phyloP scores from a whole-genome alignment of 2,888 invertebrate genomes.

The Agelastica alni region DNA sequence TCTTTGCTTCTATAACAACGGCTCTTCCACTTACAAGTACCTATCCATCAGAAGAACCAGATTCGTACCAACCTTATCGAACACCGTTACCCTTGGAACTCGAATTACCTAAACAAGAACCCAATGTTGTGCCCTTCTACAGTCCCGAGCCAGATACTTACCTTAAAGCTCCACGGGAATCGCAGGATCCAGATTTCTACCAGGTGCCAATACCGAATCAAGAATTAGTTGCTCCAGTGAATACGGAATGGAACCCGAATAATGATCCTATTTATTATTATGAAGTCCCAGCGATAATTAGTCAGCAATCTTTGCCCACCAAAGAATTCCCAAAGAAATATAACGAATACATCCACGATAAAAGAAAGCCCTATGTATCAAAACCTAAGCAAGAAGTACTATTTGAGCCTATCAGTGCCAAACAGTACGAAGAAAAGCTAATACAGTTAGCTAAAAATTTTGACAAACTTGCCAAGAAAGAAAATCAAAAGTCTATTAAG shows the following conservation, averaged over 20 bases:
- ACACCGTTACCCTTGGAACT: slow-evolving; percentile 41
- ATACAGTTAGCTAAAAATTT: slow-evolving; percentile 49
- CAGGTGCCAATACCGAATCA: slow-evolving; percentile 55
- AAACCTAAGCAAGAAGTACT: slow-evolving; percentile 59
- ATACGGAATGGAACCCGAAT: slow-evolving; percentile 54
- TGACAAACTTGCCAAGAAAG: slow-evolving; percentile 59
- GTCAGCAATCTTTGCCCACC: slow-evolving; percentile 58
- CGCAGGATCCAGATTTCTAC: slow-evolving; percentile 39
- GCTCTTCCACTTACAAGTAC: slow-evolving; percentile 15
- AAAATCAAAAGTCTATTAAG: slow-evolving; percentile 58
- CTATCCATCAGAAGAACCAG: slow-evolving; percentile 21
- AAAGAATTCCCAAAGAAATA: slow-evolving; percentile 66
- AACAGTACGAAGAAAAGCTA: slow-evolving; percentile 50
- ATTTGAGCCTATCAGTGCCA: slow-evolving; percentile 54
- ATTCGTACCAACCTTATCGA: slow-evolving; percentile 33
- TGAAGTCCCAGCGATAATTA: slow-evolving; percentile 53
- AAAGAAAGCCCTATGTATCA: slow-evolving; percentile 47
- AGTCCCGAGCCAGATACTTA: slow-evolving; percentile 44
- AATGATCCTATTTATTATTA: slow-evolving; percentile 53
- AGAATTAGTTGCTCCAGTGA: slow-evolving; percentile 57
- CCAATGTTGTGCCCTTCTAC: slow-evolving; percentile 47
- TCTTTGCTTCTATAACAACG: slow-evolving; percentile 25
- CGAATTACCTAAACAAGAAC: slow-evolving; percentile 47
- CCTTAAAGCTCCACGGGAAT: slow-evolving; percentile 44
- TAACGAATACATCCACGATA: slow-evolving; percentile 57